A percentile compares a stretch with the other conserved stretches of the same genome.
These are phyloP conservation scores for Porites lutea DNA, from an alignment of 64 coral and sea anemone species.

Conservation along the genomic window DNA sequence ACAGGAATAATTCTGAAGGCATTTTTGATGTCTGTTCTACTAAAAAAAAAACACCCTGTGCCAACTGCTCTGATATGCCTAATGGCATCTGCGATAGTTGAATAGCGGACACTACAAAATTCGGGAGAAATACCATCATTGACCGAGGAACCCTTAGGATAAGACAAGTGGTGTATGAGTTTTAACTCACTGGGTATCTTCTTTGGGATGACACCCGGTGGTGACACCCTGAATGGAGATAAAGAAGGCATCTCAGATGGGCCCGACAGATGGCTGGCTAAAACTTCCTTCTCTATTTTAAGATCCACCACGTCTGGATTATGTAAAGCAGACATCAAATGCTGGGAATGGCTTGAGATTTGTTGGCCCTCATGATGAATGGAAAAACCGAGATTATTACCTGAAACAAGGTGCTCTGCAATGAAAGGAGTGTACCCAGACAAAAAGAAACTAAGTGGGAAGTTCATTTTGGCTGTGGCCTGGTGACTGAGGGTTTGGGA, in stretches of 20 bases:
- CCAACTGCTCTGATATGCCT: not conserved
- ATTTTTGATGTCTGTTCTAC: constrained; percentile 34
- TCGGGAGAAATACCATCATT: constrained; percentile 20
- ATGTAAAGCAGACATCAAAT: constrained; percentile 4
- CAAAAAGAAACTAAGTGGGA: not conserved
- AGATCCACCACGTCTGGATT: constrained; percentile 11
- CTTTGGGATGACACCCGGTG: constrained; percentile 20
- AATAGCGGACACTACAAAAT: not conserved
- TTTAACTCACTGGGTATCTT: constrained; percentile 9
- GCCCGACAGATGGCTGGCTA: not conserved
- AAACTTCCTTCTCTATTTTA: constrained; percentile 22
- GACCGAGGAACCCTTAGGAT: constrained; percentile 29
- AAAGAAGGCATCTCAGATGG: constrained; percentile 12
- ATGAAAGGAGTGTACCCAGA: not conserved
- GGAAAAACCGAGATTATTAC: constrained; percentile 16
- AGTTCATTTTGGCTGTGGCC: not conserved
- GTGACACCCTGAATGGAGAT: constrained; percentile 21
- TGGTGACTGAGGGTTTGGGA: not conserved
- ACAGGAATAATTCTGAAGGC: constrained; percentile 46
- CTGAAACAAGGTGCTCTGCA: not conserved
- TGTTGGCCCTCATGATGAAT: not conserved
- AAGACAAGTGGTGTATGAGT: constrained; percentile 25
- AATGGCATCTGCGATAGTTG: not conserved
- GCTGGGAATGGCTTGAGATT: not conserved
- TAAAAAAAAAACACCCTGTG: not conserved